Evolutionary conservation across 2,113 vertebrate species (phyloP).

Genomic region (Notothenia rossii): DNA sequence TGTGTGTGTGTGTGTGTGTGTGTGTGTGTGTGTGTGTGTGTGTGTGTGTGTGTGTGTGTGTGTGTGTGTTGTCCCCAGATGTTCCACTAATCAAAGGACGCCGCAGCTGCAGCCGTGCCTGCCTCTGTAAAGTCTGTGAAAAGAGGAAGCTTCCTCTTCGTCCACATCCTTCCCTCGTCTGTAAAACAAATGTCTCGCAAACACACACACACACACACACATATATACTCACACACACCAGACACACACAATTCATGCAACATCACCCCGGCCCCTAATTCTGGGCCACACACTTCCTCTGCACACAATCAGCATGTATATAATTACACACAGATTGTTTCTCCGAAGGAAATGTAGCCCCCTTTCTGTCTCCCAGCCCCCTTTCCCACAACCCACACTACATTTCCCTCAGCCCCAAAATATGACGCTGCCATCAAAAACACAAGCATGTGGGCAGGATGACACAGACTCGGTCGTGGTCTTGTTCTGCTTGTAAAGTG

Average conservation of each 20-base stretch:
- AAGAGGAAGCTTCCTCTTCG: constrained; percentile 76
- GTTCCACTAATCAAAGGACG: constrained; percentile 76
- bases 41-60: constrained; percentile 14
- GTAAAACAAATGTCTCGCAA: constrained; percentile 71
- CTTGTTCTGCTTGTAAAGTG: background rate
- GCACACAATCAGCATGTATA: constrained; percentile 79
- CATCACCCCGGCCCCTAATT: constrained; percentile 69
- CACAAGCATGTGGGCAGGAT: constrained; percentile 27
- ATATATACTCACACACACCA: constrained; percentile 36
- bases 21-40: constrained; percentile 10
- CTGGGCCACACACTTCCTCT: constrained; percentile 75
- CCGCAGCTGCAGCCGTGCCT: constrained; percentile 75
- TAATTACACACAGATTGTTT: constrained; percentile 83
- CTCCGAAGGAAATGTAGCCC: constrained; percentile 72
- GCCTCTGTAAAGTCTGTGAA: constrained; percentile 62
- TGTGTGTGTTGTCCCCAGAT: constrained; percentile 70
- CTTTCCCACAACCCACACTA: constrained; percentile 63
- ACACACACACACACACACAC: constrained; percentile 15
- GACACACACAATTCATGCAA: constrained; percentile 42
- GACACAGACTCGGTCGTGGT: background rate
- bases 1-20: constrained; percentile 22
- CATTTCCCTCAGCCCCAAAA: constrained; percentile 61
- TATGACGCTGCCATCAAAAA: constrained; percentile 53
- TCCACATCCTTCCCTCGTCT: constrained; percentile 83
- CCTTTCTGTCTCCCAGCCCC: constrained; percentile 51